These are phyloP conservation scores for Mesoligia furuncula DNA, from an alignment of 2,888 invertebrate species.

Conservation along the genomic window DNA sequence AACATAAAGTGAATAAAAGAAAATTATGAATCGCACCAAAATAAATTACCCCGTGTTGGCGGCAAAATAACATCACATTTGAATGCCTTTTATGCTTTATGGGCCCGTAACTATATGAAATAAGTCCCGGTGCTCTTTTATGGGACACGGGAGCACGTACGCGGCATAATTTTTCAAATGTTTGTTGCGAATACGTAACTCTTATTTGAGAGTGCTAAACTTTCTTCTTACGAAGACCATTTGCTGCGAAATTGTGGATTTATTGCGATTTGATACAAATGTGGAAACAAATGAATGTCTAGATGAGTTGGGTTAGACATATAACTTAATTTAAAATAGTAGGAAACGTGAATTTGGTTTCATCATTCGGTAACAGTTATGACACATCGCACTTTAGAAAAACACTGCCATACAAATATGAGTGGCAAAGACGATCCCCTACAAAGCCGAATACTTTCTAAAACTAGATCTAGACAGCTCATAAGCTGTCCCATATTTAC, in stretches of 20 bases:
- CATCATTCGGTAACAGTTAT: background rate
- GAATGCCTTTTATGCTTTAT: conserved; percentile 91
- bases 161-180: conserved; percentile 86
- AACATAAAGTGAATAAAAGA: conserved; percentile 91
- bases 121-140: conserved; percentile 86
- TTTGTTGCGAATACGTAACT: conserved; percentile 76
- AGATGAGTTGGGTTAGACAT: background rate
- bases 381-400: background rate
- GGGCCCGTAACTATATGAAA: conserved; percentile 89
- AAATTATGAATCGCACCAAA: conserved; percentile 90
- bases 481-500: background rate
- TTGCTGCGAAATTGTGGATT: conserved; percentile 27
- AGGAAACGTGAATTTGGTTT: background rate
- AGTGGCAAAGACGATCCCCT: background rate
- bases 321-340: background rate
- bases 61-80: conserved; percentile 91
- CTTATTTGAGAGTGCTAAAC: conserved; percentile 57
- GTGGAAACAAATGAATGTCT: background rate
- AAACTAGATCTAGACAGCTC: too few species aligned
- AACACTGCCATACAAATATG: background rate
- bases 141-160: conserved; percentile 88
- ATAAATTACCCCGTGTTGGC: conserved; percentile 90
- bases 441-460: background rate
- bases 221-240: conserved; percentile 32
- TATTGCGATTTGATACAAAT: conserved; percentile 19